phyloP scores from a whole-genome alignment of 1,140 invertebrate species.

The Chironomus tepperi region DNA sequence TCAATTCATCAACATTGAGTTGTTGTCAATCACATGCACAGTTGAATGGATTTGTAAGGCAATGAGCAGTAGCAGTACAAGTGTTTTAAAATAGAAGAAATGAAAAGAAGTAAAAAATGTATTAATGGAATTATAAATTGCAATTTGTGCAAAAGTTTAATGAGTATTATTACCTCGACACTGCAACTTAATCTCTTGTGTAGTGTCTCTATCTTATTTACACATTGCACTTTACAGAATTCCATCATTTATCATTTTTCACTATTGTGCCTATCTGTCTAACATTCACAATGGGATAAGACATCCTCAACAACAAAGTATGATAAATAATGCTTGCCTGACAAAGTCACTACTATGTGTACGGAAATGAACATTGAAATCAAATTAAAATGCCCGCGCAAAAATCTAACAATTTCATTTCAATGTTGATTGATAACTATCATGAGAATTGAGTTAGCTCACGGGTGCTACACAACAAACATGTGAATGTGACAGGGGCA shows the following conservation, averaged over 20 bases:
- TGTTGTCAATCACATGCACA: slow-evolving; percentile 10
- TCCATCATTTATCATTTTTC: background rate
- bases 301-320: too few species aligned
- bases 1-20: slow-evolving; percentile 3
- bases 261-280: too few species aligned
- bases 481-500: too few species aligned
- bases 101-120: background rate
- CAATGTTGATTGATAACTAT: too few species aligned
- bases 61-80: background rate
- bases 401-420: too few species aligned
- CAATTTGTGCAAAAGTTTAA: slow-evolving; percentile 18
- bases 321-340: too few species aligned
- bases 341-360: too few species aligned
- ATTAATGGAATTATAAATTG: slow-evolving; percentile 23
- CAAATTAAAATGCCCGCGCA: too few species aligned
- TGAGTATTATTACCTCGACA: background rate
- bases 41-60: background rate
- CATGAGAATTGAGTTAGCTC: too few species aligned
- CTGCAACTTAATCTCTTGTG: background rate
- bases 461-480: too few species aligned
- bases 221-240: background rate
- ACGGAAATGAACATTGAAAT: too few species aligned
- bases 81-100: background rate
- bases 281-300: too few species aligned
- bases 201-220: background rate